These are phyloP conservation scores for Drosophila recens DNA, from an alignment of 2,888 invertebrate genomes.

Conservation along the genomic window DNA sequence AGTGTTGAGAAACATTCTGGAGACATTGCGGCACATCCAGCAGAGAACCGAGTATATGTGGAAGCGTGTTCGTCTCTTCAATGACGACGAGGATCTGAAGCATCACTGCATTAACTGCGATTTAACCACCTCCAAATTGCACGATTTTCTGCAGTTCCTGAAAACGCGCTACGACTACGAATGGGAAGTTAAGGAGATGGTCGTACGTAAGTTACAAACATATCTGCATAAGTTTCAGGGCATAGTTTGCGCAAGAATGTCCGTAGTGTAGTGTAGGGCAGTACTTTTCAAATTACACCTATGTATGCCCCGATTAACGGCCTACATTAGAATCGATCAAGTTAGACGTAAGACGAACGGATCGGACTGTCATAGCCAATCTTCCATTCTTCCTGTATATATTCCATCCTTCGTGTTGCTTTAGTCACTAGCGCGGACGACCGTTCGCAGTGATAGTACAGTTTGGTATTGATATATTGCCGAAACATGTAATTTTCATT, in stretches of 20 bases:
- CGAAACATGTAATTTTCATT: no score
- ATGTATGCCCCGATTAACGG: neutral
- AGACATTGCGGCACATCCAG: neutral
- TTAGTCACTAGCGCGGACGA: no score
- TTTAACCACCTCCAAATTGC: slow-evolving; percentile 9
- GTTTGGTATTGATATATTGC: no score
- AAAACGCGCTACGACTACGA: slow-evolving; percentile 50
- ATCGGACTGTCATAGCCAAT: no score
- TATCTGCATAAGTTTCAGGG: no score
- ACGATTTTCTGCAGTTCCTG: slow-evolving; percentile 40
- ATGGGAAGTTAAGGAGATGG: slow-evolving; percentile 68
- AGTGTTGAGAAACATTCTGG: slow-evolving; percentile 4
- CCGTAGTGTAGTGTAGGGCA: no score
- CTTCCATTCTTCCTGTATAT: no score
- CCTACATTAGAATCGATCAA: neutral
- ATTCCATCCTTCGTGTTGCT: no score
- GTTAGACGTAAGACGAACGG: neutral
- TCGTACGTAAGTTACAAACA: slow-evolving; percentile 55
- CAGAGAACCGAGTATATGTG: slow-evolving; percentile 31
- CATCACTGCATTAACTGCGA: slow-evolving; percentile 3
- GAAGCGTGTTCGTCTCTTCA: slow-evolving; percentile 39
- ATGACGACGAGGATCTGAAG: slow-evolving; percentile 29
- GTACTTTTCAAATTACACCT: no score
- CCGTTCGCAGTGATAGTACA: no score
- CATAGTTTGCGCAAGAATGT: no score